Base-by-base conservation (phyloP, 1,140 invertebrate species). In the Oreohelix idahoensis region DNA sequence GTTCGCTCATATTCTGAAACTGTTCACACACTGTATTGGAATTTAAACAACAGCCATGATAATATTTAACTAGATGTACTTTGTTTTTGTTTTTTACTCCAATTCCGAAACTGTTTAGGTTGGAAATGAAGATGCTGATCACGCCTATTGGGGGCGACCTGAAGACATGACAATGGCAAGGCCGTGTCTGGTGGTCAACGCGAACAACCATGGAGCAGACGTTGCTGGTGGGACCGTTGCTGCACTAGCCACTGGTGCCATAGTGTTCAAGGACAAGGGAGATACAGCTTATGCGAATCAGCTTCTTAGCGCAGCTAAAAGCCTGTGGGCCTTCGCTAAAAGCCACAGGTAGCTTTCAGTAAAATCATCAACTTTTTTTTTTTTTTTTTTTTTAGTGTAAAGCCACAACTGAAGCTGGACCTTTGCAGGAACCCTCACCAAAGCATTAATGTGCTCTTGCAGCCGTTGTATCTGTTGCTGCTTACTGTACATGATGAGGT, bases 161-260 rank as follows among this genome's bases (percentile, higher is more conserved):
- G 88, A 95, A 89, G 94, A 95, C 45, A 91, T 95, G 89, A 94
- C 93, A 63, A 94, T 93, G 89, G 88, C 90, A n/a, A 91, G 95
- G 73, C 94, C 94, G 0, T 93, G 94, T 0, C 94, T 92, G 83
- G 94, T 95, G 88, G 94, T 95, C 70, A 32, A 53, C 36, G 42
- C 53, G 51, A 49, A 32, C 35, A 38, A n/a, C 26, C 63, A 69
- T 11, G 63, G 63, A 5, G 32, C 32, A 15, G 95, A 95, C 86
- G 85, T 95, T 15, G 94, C 94, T 2, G 94, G 93, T 0, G 95
- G 95, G 88, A 94, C 94, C 4, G 93, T 95, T 0, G 94, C 95
- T 5, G 94, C 95, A 13, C 88, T 95, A 2, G 94, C 94, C 4
- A 90, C 91, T 38, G 94, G 94, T 0, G 90, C 93, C 49, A 92